Evolutionary conservation across 2,888 invertebrate species (phyloP), one percentile per base, ranked within the genome.

Genomic region (Brachypalpus laphriformis): DNA sequence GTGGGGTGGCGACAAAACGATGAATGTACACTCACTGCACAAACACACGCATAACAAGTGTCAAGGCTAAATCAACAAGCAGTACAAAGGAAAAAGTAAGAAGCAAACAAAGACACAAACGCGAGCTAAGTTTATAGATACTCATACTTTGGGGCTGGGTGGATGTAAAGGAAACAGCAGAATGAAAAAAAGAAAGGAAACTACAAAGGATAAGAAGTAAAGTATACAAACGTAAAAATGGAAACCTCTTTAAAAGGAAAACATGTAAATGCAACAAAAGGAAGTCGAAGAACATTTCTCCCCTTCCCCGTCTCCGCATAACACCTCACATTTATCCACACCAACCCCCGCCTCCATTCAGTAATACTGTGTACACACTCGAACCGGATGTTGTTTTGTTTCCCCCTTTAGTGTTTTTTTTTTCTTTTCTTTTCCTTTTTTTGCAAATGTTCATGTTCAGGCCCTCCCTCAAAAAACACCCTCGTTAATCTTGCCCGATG

Each of bases 241-340:
- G 28, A 51, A 76, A 61, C 49, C 68, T 31, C 40, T 68, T 68
- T 22, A 31, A 51, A 59, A 22, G 59, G 51, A 61, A 68, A 77
- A 77, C 76, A 77, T 77, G 76, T 68, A 68, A 68, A 68, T 77
- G 68, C 68, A 68, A 77, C 76, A 61, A 59, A 47, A 66, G 11
- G 65, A 22, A 51, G 6, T 16, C 28, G 18, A 54, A 54, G 68
- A 16, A 42, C 47, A 25, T 49, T 16, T 11, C 14, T 37, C 31
- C 34, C 18, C 18, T 28, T n/a, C 56, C 25, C 7, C 11, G n/a
- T n/a, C n/a, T n/a, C n/a, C n/a, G n/a, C n/a, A n/a, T 14, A 11
- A 25, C 66, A 25, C 25, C 25, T 68, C 25, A 3, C n/a, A 68
- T 42, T 37, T 14, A 8, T 3, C 40, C 54, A 20, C 9, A 20